Percentiles rank a stretch among this genome's conserved stretches.
phyloP scores from a whole-genome alignment of 1,140 invertebrate species.

The Hesperophylax magnus region DNA sequence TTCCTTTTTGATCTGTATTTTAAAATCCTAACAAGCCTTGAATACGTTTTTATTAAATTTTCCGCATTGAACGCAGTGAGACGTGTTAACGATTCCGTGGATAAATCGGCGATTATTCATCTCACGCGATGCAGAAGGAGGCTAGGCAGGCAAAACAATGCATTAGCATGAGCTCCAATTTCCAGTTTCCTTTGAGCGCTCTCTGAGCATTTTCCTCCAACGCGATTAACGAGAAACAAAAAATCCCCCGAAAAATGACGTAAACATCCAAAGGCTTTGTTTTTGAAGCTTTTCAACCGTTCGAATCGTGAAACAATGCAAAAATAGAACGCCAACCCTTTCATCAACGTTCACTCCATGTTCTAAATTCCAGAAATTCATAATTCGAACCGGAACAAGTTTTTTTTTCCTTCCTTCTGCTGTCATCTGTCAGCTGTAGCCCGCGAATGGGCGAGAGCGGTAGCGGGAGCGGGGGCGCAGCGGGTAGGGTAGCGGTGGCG shows the following conservation, averaged over 20 bases:
- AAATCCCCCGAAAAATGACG: slow-evolving; percentile 3
- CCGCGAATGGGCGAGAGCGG: not conserved
- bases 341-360: slow-evolving; percentile 13
- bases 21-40: too few species aligned
- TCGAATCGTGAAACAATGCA: not conserved
- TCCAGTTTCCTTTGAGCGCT: slow-evolving; percentile 6
- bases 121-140: too few species aligned
- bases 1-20: too few species aligned
- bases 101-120: too few species aligned
- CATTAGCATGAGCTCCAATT: not conserved
- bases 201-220: not conserved
- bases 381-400: slow-evolving; percentile 53
- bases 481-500: not conserved
- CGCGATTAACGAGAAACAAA: not conserved
- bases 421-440: slow-evolving; percentile 53
- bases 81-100: too few species aligned
- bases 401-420: slow-evolving; percentile 53
- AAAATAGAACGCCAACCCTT: slow-evolving; percentile 51
- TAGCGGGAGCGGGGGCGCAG: not conserved
- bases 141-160: too few species aligned
- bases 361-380: slow-evolving; percentile 41
- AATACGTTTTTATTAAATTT: too few species aligned
- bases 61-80: too few species aligned
- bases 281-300: not conserved
- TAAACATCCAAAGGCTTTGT: not conserved